A percentile compares a stretch with the other conserved stretches of the same genome.
These are phyloP conservation scores for Calyptommatus sinebrachiatus DNA, from an alignment of 2,113 vertebrate genomes.

Conservation along the genomic window DNA sequence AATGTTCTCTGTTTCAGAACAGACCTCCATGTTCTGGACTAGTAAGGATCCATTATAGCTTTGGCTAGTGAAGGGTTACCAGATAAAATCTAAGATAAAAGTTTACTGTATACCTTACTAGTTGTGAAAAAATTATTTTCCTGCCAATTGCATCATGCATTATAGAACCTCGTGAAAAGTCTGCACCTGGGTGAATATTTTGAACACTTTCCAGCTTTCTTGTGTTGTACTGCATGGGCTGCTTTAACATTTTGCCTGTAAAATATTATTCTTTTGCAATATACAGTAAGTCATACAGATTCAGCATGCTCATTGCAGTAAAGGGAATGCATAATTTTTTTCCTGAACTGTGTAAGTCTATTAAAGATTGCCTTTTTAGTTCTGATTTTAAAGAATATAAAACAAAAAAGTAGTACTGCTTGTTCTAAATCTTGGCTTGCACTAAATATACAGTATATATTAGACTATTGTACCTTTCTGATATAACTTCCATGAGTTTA, in stretches of 20 bases:
- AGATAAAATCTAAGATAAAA: too few relatives aligned
- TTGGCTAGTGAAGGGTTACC: too few relatives aligned
- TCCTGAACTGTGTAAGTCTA: not conserved
- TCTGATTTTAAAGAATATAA: not conserved
- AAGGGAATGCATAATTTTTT: not conserved
- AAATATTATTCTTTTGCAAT: not conserved
- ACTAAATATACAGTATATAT: not conserved
- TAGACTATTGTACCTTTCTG: not conserved
- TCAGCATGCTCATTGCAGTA: not conserved
- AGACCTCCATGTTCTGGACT: too few relatives aligned
- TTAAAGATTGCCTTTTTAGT: not conserved
- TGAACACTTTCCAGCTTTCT: not conserved
- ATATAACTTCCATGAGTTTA: not conserved
- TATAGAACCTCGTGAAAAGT: too few relatives aligned
- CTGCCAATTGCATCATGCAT: too few relatives aligned
- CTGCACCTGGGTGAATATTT: too few relatives aligned
- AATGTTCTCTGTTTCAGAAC: too few relatives aligned
- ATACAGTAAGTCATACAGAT: not conserved
- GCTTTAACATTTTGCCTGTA: not conserved
- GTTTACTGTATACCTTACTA: too few relatives aligned
- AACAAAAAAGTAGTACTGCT: not conserved
- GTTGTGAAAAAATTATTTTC: too few relatives aligned
- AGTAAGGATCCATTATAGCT: too few relatives aligned
- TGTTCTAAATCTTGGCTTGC: not conserved
- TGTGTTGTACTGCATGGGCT: not conserved